Evolutionary conservation across 2,797 vertebrate species (phyloP).

Genomic region (Neoniphon sammara): DNA sequence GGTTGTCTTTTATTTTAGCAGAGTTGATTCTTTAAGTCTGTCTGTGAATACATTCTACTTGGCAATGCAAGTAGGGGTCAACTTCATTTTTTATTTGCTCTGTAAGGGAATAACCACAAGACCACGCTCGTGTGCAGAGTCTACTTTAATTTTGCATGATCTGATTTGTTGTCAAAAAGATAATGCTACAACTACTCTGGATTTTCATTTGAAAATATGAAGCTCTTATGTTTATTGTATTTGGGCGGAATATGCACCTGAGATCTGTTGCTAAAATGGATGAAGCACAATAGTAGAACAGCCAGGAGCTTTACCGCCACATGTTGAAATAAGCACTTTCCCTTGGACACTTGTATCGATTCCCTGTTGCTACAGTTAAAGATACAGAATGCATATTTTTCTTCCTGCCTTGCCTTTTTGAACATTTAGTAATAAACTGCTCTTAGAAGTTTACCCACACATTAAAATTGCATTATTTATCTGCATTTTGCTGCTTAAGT

Average conservation of each 20-base stretch:
- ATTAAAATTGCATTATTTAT: slow-evolving; percentile 45
- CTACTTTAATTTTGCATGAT: slow-evolving; percentile 83
- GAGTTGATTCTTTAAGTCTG: slow-evolving; percentile 62
- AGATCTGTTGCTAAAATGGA: slow-evolving; percentile 50
- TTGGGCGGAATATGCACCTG: slow-evolving; percentile 72
- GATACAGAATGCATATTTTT: slow-evolving; percentile 52
- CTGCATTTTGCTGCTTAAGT: slow-evolving; percentile 59
- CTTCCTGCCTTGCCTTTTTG: slow-evolving; percentile 58
- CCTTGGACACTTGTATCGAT: slow-evolving; percentile 55
- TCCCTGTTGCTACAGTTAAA: slow-evolving; percentile 52
- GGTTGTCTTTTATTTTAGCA: background rate
- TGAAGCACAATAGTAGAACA: slow-evolving; percentile 78
- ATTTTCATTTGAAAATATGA: slow-evolving; percentile 65
- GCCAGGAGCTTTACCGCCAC: slow-evolving; percentile 57
- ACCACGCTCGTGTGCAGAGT: slow-evolving; percentile 79
- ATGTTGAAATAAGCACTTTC: slow-evolving; percentile 77
- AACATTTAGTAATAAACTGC: slow-evolving; percentile 38
- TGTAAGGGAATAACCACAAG: slow-evolving; percentile 84
- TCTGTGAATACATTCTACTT: slow-evolving; percentile 70
- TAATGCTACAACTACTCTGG: slow-evolving; percentile 42
- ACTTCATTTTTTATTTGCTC: slow-evolving; percentile 61
- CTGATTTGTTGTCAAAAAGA: slow-evolving; percentile 53
- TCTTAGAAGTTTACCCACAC: slow-evolving; percentile 35
- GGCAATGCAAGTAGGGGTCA: slow-evolving; percentile 74
- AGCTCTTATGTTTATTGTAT: slow-evolving; percentile 77